Evolutionary conservation across 2,888 invertebrate genomes (phyloP).

Genomic region (Scelioninae gen. 2): DNA sequence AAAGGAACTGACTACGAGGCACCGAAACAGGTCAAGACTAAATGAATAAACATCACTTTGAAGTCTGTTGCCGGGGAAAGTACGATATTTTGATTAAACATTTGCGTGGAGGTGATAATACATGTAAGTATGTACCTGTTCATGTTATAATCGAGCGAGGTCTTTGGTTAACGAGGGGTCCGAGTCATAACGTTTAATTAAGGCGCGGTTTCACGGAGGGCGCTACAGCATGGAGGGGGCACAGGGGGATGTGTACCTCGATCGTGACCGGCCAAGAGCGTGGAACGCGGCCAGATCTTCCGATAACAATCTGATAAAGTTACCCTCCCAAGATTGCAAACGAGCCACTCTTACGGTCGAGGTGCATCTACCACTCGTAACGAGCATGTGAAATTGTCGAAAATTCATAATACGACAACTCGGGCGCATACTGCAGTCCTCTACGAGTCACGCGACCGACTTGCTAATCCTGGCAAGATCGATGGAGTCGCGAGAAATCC

Average conservation of each 20-base stretch:
- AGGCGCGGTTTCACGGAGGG: constrained; percentile 59
- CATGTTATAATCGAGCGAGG: constrained; percentile 62
- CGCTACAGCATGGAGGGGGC: constrained; percentile 42
- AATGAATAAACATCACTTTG: constrained; percentile 53
- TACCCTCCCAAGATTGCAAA: constrained; percentile 73
- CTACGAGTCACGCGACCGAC: constrained; percentile 30
- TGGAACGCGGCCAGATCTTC: constrained; percentile 74
- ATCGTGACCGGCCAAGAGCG: constrained; percentile 73
- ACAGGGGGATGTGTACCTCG: constrained; percentile 63
- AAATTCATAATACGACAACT: no score
- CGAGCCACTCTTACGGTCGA: constrained; percentile 35
- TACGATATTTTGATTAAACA: constrained; percentile 54
- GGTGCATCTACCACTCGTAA: constrained; percentile 43
- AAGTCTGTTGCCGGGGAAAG: constrained; percentile 41
- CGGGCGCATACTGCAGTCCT: constrained; percentile 4
- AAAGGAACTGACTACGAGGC: not conserved
- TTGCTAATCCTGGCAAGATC: constrained; percentile 59
- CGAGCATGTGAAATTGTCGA: constrained; percentile 58
- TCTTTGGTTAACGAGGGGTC: constrained; percentile 73
- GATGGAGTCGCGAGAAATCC: constrained; percentile 63
- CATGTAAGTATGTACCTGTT: constrained; percentile 60
- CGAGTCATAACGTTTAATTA: constrained; percentile 75
- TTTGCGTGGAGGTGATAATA: constrained; percentile 58
- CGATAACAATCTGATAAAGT: constrained; percentile 75
- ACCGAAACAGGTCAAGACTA: constrained; percentile 44